A percentile compares a stretch with the other conserved stretches of the same genome.
Evolutionary conservation across 2,888 invertebrate genomes (phyloP).

Genomic region (Acrobeloides nanus): DNA sequence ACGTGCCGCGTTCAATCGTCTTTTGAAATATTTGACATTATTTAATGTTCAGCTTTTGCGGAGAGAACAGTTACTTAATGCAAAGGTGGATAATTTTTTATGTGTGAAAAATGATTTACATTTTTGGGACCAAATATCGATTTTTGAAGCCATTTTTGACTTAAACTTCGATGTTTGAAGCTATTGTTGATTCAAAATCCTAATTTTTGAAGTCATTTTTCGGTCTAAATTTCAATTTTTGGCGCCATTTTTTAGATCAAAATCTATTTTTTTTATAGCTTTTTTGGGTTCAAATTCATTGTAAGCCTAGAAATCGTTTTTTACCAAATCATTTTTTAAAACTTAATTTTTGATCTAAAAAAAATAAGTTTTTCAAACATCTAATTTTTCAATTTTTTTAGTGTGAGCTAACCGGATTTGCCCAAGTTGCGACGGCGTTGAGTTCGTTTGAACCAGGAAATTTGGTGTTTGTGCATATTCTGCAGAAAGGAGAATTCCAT

Average conservation of each 20-base stretch:
- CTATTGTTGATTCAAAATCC: no score
- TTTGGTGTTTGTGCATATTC: slow-evolving; percentile 43
- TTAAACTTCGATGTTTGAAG: no score
- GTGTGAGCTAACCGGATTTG: slow-evolving; percentile 41
- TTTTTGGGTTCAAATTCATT: no score
- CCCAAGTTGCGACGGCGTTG: slow-evolving; percentile 37
- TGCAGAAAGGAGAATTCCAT: slow-evolving; percentile 46
- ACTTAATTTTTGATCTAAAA: no score
- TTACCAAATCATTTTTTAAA: no score
- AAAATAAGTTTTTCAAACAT: not conserved
- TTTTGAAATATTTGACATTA: slow-evolving; percentile 37
- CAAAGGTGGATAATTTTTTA: slow-evolving; percentile 31
- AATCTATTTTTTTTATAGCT: no score
- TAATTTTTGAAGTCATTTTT: no score
- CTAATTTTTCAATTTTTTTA: slow-evolving; percentile 11
- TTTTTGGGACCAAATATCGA: not conserved
- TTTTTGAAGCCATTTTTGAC: no score
- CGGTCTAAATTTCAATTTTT: no score
- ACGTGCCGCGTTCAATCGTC: slow-evolving; percentile 27
- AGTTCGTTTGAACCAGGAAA: slow-evolving; percentile 42
- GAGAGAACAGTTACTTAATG: slow-evolving; percentile 40
- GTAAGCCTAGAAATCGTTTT: not conserved
- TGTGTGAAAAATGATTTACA: not conserved
- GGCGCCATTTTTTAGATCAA: no score
- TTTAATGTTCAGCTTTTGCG: slow-evolving; percentile 48